These are phyloP conservation scores for Petrosia ficiformis DNA, from an alignment of 37 sponge, comb jelly and placozoan genomes.

Conservation along the genomic window DNA sequence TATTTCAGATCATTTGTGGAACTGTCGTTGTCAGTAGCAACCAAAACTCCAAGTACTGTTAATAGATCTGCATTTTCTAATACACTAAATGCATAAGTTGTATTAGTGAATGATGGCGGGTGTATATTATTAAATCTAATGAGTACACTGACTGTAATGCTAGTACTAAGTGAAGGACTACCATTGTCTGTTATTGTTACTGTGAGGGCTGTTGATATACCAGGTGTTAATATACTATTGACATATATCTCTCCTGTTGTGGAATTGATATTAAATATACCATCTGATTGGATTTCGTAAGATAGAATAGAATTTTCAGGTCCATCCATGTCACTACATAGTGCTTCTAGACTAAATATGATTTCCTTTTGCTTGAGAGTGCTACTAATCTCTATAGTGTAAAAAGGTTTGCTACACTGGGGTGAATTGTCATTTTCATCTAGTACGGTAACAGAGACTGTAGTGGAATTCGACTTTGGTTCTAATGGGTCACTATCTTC, in stretches of 20 bases:
- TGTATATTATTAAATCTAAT: conserved; percentile 16
- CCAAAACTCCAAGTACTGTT: conserved; percentile 7
- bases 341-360: conserved; percentile 18
- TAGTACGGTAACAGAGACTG: conserved; percentile 26
- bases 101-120: conserved; percentile 30
- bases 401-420: conserved; percentile 11
- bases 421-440: conserved; percentile 74
- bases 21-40: conserved; percentile 61
- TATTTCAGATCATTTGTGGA: conserved; percentile 16
- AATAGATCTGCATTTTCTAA: conserved; percentile 40
- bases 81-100: conserved; percentile 23
- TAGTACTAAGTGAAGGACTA: neutral
- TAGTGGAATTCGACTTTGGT: conserved; percentile 31
- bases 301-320: neutral
- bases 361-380: conserved; percentile 9
- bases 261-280: conserved; percentile 20
- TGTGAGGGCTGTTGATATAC: conserved; percentile 25
- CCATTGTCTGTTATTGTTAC: conserved; percentile 42
- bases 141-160: conserved; percentile 32
- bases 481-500: conserved; percentile 44
- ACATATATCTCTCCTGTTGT: conserved; percentile 34
- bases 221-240: conserved; percentile 23
- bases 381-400: conserved; percentile 34
- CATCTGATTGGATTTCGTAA: neutral
- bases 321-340: conserved; percentile 25